These are phyloP conservation scores for Tadarida brasiliensis DNA, from an alignment of 2,797 vertebrate genomes.

Conservation along the genomic window DNA sequence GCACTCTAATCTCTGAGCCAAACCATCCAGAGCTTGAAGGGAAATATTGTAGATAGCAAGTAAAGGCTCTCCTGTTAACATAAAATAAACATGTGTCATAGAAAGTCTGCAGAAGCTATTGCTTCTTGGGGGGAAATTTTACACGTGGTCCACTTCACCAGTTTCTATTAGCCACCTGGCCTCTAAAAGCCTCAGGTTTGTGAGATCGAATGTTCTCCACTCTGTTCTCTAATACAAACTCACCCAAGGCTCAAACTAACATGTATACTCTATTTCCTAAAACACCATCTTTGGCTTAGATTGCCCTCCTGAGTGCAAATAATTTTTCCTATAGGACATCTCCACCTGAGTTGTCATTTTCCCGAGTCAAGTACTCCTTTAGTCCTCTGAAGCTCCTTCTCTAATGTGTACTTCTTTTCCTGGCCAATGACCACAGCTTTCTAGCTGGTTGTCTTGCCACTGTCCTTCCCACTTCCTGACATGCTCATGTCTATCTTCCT, in stretches of 20 bases:
- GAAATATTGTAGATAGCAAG: background rate
- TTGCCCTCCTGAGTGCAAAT: background rate
- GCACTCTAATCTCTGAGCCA: too few relatives aligned
- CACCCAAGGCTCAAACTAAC: background rate
- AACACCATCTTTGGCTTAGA: background rate
- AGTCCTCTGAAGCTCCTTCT: background rate
- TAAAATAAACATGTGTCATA: background rate
- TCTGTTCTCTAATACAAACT: background rate
- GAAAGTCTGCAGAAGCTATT: background rate
- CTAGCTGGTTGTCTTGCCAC: background rate
- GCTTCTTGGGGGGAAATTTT: background rate
- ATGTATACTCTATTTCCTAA: background rate
- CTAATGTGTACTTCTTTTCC: background rate
- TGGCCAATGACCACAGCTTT: background rate
- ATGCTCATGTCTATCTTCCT: background rate
- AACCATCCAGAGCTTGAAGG: too few relatives aligned
- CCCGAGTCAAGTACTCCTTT: background rate
- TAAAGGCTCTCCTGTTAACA: background rate
- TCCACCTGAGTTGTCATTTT: background rate
- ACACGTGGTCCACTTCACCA: background rate
- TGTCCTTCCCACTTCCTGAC: background rate
- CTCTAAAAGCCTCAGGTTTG: background rate
- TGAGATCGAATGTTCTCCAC: background rate
- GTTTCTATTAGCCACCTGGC: background rate
- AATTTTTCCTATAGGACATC: background rate